Conservation (phyloP, 92 coral and sea anemone species). For the Montipora capitata region DNA sequence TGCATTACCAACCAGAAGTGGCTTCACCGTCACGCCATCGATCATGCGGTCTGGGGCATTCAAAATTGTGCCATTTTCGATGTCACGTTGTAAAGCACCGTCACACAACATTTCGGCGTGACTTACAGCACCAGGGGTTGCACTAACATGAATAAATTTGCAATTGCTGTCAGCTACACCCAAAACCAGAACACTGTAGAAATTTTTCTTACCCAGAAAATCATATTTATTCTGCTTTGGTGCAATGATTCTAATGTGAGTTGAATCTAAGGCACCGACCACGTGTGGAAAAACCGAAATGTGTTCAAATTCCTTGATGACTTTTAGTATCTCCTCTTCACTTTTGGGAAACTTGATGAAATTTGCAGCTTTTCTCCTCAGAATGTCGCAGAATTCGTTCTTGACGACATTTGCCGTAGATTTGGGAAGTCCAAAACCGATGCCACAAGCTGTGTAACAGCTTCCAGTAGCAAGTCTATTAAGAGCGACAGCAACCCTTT, state of each 20-base stretch:
- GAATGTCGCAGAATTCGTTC: conserved; percentile 68
- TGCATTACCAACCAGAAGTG: conserved; percentile 43
- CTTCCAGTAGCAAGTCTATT: conserved; percentile 70
- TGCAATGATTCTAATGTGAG: conserved; percentile 53
- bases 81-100: conserved; percentile 63
- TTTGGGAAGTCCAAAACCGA: conserved; percentile 62
- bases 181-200: conserved; percentile 56
- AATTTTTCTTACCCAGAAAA: conserved; percentile 35
- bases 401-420: conserved; percentile 67
- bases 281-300: conserved; percentile 62
- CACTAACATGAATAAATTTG: conserved; percentile 66
- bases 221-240: conserved; percentile 50
- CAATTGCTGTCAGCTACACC: conserved; percentile 60
- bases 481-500: conserved; percentile 65
- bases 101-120: conserved; percentile 54
- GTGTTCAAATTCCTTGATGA: conserved; percentile 50
- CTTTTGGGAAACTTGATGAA: conserved; percentile 68
- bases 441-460: conserved; percentile 56
- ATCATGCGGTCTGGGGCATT: conserved; percentile 46
- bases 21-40: conserved; percentile 43
- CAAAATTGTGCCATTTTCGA: conserved; percentile 53
- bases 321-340: conserved; percentile 42
- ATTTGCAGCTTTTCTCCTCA: conserved; percentile 53
- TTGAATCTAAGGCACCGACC: conserved; percentile 71
- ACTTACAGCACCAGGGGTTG: conserved; percentile 67